Conservation (phyloP, 2,888 invertebrate species). For the Fabriciana adippe region DNA sequence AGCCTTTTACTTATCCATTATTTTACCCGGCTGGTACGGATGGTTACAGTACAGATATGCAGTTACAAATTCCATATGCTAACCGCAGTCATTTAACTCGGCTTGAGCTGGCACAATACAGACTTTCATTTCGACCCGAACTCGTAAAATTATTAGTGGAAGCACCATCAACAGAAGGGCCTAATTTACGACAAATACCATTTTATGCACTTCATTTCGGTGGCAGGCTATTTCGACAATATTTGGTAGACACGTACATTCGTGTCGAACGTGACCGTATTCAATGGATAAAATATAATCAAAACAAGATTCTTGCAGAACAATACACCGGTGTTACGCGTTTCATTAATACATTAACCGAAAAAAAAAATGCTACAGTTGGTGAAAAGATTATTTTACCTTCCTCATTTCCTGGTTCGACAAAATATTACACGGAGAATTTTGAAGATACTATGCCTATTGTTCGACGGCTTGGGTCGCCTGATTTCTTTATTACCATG, state of each 20-base stretch:
- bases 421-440: constrained; percentile 24
- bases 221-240: constrained; percentile 25
- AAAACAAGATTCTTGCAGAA: constrained; percentile 38
- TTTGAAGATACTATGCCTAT: constrained; percentile 43
- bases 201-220: too few species aligned
- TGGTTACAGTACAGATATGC: too few species aligned
- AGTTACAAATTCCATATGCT: too few species aligned
- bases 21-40: too few species aligned
- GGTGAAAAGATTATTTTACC: constrained; percentile 40
- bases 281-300: constrained; percentile 38
- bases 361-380: constrained; percentile 35
- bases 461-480: constrained; percentile 38
- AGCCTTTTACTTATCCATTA: too few species aligned
- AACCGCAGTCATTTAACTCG: too few species aligned
- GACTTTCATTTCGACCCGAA: too few species aligned
- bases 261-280: constrained; percentile 37
- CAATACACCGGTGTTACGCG: constrained; percentile 36
- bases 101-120: too few species aligned
- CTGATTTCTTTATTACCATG: constrained; percentile 42
- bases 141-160: too few species aligned
- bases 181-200: too few species aligned
- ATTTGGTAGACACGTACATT: constrained; percentile 34
- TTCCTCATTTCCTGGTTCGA: constrained; percentile 24
- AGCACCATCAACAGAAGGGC: too few species aligned
- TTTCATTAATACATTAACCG: constrained; percentile 37